A percentile compares a stretch with the other conserved stretches of the same genome.
Conservation (phyloP, 2,797 vertebrate species). For the Oceanodroma leucorhoa region DNA sequence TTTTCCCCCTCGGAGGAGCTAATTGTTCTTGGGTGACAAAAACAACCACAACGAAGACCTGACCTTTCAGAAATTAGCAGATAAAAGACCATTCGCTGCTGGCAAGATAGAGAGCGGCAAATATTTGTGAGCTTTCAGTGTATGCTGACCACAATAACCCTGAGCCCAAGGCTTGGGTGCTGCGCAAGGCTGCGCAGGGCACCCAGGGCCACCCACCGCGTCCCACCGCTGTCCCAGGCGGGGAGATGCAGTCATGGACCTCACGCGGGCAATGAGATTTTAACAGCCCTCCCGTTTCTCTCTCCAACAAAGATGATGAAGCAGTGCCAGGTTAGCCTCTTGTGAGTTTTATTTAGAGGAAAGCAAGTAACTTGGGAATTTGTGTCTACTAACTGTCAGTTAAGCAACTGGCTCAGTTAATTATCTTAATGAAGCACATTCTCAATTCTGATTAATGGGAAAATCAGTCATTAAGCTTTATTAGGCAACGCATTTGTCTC, state of each 20-base stretch:
- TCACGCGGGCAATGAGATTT: neutral
- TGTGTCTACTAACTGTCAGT: slow-evolving; percentile 41
- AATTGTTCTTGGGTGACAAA: neutral
- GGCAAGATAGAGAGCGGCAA: neutral
- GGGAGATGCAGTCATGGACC: neutral
- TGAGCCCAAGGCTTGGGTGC: neutral
- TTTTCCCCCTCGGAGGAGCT: neutral
- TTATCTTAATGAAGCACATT: slow-evolving; percentile 74
- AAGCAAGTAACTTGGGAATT: slow-evolving; percentile 59
- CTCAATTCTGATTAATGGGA: slow-evolving; percentile 65
- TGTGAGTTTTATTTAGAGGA: slow-evolving; percentile 39
- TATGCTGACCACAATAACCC: neutral
- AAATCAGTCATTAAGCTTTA: slow-evolving; percentile 72
- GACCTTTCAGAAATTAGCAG: neutral
- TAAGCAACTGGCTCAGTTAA: slow-evolving; percentile 64
- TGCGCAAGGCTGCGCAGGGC: accelerated
- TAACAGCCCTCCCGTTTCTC: neutral
- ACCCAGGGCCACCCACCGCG: neutral
- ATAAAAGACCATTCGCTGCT: neutral
- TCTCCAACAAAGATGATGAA: neutral
- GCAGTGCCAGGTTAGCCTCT: neutral
- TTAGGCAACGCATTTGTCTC: slow-evolving; percentile 62
- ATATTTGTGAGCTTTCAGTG: neutral
- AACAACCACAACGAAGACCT: accelerated
- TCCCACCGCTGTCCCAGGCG: neutral